Evolutionary conservation across 2,888 invertebrate species (phyloP).

Genomic region (Rhagonycha lutea): DNA sequence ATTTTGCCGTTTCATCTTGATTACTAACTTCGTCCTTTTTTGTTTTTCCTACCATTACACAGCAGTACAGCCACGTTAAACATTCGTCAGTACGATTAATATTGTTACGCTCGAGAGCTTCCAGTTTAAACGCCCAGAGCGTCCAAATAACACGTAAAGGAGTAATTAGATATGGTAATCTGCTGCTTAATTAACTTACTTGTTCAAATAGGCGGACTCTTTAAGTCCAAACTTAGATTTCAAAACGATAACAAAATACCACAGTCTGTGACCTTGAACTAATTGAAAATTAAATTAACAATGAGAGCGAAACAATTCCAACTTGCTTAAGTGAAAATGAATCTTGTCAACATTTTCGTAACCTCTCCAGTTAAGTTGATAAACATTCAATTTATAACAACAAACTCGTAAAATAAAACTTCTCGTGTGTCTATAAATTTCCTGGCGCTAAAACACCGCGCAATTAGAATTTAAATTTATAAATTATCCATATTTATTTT

Average conservation of each 20-base stretch:
- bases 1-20: no score
- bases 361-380: background rate
- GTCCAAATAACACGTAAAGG: background rate
- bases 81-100: background rate
- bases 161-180: background rate
- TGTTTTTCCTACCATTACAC: no score
- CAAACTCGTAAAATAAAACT: background rate
- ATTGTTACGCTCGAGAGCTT: background rate
- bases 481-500: background rate
- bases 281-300: background rate
- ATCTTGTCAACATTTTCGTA: background rate
- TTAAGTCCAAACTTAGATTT: background rate
- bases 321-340: background rate
- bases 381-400: background rate
- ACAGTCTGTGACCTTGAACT: background rate
- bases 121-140: background rate
- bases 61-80: background rate
- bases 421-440: background rate
- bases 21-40: no score
- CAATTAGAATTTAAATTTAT: background rate
- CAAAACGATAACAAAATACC: background rate
- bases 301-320: background rate
- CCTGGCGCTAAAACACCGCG: background rate
- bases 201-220: background rate
- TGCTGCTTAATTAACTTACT: background rate